Base-by-base conservation (phyloP, 2,888 invertebrate genomes). In the Pyralis farinalis region DNA sequence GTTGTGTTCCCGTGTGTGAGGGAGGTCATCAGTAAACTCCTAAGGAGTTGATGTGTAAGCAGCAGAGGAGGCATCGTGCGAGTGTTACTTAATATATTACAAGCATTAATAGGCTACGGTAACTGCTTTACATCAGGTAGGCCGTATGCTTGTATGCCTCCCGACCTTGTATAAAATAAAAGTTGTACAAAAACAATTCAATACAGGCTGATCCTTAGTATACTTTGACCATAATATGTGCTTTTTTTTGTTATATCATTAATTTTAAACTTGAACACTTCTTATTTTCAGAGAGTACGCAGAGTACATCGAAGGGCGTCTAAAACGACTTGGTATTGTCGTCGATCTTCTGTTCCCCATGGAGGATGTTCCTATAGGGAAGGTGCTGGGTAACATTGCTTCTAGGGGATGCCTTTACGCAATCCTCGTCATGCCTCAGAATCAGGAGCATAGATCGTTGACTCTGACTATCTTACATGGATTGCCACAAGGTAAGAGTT, bases 381-480 rank as follows among this genome's bases (percentile, higher is more conserved):
- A 82, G 51, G 87, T 97, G 12, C 82, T 98, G 20, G 96, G 96
- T 6, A 97, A 97, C 66, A 95, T 97, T 43, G 94, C 96, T 0
- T 94, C 94, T 3, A 91, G 96, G n/a, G 97, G 97, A 5, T 95
- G 96, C 54, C 90, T 97, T 1, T 98, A 96, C 80, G 97, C 97
- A 0, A 94, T 98, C 47, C 91, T 97, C 9, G 93, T 98, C 0
- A 95, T 94, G 76, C 94, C 94, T 0, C 93, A 94, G 62, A 97
- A 98, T 71, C 95, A 96, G 69, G 94, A 95, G 52, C 93, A 96
- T 58, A 92, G 94, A 57, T 97, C 97, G 48, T 86, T 98, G 34
- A 98, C 97, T 0, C 90, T 98, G 8, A 97, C 97, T 53, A 95
- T 98, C 52, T 85, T 98, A 10, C 96, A 97, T 80, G 98, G 97